These are phyloP conservation scores for Synanceia verrucosa DNA, from an alignment of 2,797 vertebrate species.

Conservation along the genomic window DNA sequence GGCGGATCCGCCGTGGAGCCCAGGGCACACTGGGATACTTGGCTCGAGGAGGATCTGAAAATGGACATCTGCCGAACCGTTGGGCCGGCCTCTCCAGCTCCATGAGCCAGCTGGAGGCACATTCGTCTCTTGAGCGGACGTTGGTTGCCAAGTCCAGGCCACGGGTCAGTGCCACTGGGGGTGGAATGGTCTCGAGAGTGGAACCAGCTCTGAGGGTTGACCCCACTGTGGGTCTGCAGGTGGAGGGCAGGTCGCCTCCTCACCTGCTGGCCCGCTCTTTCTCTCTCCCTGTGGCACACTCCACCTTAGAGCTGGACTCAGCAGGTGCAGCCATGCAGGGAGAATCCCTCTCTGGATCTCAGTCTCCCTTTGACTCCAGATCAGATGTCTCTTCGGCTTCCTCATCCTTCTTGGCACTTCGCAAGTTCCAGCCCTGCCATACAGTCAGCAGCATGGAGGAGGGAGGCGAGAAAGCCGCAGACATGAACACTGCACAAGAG, in stretches of 20 bases:
- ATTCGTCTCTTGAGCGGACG: conserved; percentile 40
- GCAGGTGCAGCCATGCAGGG: conserved; percentile 42
- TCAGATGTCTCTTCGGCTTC: conserved; percentile 65
- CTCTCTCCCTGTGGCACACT: conserved; percentile 69
- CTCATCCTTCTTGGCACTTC: conserved; percentile 38
- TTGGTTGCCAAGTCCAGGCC: conserved; percentile 27
- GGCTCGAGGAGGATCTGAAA: conserved; percentile 62
- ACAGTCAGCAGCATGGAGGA: conserved; percentile 24
- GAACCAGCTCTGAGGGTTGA: conserved; percentile 22
- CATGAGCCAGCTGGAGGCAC: conserved; percentile 64
- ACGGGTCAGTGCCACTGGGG: conserved; percentile 23
- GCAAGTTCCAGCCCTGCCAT: conserved; percentile 19
- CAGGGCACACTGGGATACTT: conserved; percentile 70
- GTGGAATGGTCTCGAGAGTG: conserved; percentile 19
- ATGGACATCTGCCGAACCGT: conserved; percentile 78
- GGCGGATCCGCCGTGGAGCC: conserved; percentile 75
- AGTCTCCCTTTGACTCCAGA: conserved; percentile 75
- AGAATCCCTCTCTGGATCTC: conserved; percentile 64
- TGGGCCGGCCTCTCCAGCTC: conserved; percentile 72
- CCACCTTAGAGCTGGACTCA: conserved; percentile 59
- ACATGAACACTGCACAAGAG: conserved; percentile 7
- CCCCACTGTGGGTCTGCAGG: conserved; percentile 19
- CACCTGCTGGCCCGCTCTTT: conserved; percentile 64
- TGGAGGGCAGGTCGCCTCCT: conserved; percentile 43
- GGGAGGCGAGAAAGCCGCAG: conserved; percentile 3